phyloP scores from a whole-genome alignment of 2,797 vertebrate species.

The Enteromius argenteus region DNA sequence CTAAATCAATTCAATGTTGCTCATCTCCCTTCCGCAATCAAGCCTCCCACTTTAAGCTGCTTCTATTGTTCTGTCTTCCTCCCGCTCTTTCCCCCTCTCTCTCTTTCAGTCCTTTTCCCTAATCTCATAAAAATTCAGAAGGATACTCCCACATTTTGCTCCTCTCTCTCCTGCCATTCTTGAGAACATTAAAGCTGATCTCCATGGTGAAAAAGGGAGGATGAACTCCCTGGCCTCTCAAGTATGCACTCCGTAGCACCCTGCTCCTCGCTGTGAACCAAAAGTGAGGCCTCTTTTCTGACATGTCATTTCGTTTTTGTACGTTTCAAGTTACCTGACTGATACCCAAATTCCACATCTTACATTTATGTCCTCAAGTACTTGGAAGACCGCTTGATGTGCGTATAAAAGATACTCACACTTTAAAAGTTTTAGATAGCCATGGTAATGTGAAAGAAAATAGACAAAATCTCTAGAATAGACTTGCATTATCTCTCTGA shows the following conservation, averaged over 20 bases:
- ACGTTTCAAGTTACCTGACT: not conserved
- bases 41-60: constrained; percentile 70
- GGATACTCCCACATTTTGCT: constrained; percentile 71
- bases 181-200: constrained; percentile 61
- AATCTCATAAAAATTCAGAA: constrained; percentile 79
- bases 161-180: constrained; percentile 65
- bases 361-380: constrained; percentile 1
- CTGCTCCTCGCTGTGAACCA: constrained; percentile 37
- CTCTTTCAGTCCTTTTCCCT: constrained; percentile 67
- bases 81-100: constrained; percentile 26
- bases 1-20: constrained; percentile 74
- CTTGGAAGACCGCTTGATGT: constrained; percentile 1
- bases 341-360: not conserved
- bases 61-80: constrained; percentile 72
- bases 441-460: not conserved
- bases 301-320: constrained; percentile 11
- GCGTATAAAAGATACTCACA: not conserved
- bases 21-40: constrained; percentile 78
- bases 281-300: constrained; percentile 30
- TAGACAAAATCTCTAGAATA: not conserved
- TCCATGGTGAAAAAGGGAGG: constrained; percentile 68
- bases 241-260: constrained; percentile 64
- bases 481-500: not conserved
- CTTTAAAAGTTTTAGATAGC: not conserved
- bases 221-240: constrained; percentile 60